Conservation (phyloP, 2,113 vertebrate genomes). For the Oceanodroma tethys region DNA sequence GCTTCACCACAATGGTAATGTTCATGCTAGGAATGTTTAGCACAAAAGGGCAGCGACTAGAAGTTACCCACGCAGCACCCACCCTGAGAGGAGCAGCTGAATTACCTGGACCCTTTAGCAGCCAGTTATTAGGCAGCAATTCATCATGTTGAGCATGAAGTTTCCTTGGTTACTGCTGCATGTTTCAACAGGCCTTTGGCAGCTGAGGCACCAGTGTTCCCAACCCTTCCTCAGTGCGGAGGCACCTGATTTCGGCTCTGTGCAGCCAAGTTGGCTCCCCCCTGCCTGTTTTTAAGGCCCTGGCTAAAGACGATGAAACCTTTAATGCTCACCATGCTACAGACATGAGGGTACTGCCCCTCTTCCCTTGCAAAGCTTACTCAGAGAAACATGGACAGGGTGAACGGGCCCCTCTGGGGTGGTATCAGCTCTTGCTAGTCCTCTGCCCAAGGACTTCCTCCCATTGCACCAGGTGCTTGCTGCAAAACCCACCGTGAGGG, state of each 20-base stretch:
- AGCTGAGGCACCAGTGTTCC: neutral
- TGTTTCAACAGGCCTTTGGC: neutral
- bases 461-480: neutral
- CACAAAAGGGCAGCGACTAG: neutral
- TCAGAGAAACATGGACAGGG: rapidly evolving
- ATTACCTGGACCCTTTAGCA: slow-evolving; percentile 1
- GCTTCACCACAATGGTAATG: neutral
- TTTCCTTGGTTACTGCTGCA: slow-evolving; percentile 37
- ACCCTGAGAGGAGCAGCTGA: neutral
- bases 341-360: neutral
- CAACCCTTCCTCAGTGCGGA: neutral
- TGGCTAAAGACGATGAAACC: neutral
- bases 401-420: neutral
- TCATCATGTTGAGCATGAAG: neutral
- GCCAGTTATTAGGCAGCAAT: neutral
- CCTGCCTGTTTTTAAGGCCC: neutral
- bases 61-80: neutral
- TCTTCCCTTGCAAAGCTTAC: neutral
- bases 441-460: neutral
- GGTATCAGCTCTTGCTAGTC: neutral
- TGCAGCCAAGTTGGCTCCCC: neutral
- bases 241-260: neutral
- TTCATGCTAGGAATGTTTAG: neutral
- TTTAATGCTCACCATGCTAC: neutral
- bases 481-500: neutral